Base-by-base conservation (phyloP, 2,888 invertebrate genomes). In the Sialis lutaria region DNA sequence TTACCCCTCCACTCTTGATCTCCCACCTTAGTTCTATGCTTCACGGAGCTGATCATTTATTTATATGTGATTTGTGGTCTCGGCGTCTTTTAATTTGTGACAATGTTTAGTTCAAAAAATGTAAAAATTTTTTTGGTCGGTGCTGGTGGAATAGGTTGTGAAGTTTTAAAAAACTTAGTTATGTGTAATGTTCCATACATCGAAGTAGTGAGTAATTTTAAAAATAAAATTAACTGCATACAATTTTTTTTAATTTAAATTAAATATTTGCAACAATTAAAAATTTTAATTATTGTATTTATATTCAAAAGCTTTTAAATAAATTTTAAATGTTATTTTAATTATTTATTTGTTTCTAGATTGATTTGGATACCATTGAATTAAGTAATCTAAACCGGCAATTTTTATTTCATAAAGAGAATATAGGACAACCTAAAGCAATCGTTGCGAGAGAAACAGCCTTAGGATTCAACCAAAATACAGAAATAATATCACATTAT, bases 321-420 rank as follows among this genome's bases (percentile, higher is more conserved):
- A 2, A 41, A 12, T 8, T 8, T 30, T 5, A 22, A 8, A 35
- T 12, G 13, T 13, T 6, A 13, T 30, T 33, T 37, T 8, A 40
- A 48, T 46, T 8, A 33, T 7, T 46, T 50, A 50, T 53, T 54
- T 49, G 52, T 52, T 79, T 79, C 54, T 69, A 97, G 96, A 91
- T 99, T 67, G 98, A 99, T 74, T 74, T 99, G 62, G 98, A 99
- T 64, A 98, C 97, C 0, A 99, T 99, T 63, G 98, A 99, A 69
- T 87, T 99, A 49, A 96, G 96, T 69, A 99, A 99, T 64, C 70
- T 99, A 53, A 99, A 99, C 67, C 77, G 98, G 37, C 98, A 99
- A 65, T 99, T 99, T 65, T 68, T 99, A n/a, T 99, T 99, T 60
- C 88, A 93, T 61, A 90, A 91, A 59, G 88, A 93, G 60, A 97